These are phyloP conservation scores for Monochamus alternatus DNA, from an alignment of 2,888 invertebrate species.

Conservation along the genomic window DNA sequence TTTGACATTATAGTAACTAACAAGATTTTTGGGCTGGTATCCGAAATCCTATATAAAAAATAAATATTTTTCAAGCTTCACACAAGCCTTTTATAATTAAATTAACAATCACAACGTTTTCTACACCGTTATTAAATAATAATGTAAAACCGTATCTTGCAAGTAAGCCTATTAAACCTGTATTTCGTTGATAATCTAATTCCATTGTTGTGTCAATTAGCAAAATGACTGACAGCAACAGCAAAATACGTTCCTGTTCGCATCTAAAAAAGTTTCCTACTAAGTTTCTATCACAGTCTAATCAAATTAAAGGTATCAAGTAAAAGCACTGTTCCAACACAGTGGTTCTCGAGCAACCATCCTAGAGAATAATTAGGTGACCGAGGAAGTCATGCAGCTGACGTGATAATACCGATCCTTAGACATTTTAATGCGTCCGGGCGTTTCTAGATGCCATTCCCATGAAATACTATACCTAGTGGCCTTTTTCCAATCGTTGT, in stretches of 20 bases:
- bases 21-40: too few species aligned
- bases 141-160: too few species aligned
- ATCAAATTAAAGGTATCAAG: conserved; percentile 19
- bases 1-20: too few species aligned
- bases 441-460: conserved; percentile 41
- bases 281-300: conserved; percentile 17
- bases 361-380: conserved; percentile 21
- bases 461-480: conserved; percentile 34
- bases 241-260: background rate
- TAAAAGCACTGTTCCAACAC: conserved; percentile 20
- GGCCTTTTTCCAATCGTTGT: background rate
- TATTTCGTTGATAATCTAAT: background rate
- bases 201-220: background rate
- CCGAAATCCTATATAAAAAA: too few species aligned
- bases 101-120: too few species aligned
- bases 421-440: conserved; percentile 43
- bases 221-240: background rate
- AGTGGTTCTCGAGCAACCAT: conserved; percentile 10
- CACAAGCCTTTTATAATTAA: too few species aligned
- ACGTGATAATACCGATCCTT: conserved; percentile 36
- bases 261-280: background rate
- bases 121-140: too few species aligned
- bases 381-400: conserved; percentile 25
- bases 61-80: too few species aligned
- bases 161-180: too few species aligned